phyloP scores from a whole-genome alignment of 2,888 invertebrate genomes.

The Halocaridina rubra region DNA sequence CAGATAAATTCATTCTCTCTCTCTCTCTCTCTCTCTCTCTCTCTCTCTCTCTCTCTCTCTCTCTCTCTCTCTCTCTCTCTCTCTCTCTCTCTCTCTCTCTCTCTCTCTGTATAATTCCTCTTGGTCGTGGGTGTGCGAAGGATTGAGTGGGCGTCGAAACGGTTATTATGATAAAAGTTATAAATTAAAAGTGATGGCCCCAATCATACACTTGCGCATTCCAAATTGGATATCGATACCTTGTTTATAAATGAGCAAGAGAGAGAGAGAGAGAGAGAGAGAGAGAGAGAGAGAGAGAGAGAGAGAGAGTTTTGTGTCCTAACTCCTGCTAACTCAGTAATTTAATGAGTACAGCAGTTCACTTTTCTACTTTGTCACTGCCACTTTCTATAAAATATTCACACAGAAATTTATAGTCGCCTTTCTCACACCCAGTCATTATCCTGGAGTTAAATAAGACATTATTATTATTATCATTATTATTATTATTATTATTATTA shows the following conservation, averaged over 20 bases:
- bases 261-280: background rate
- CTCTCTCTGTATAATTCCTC: background rate
- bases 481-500: background rate
- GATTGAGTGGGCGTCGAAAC: too few relatives aligned
- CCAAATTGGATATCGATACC: too few relatives aligned
- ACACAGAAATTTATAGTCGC: too few relatives aligned
- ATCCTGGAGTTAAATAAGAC: too few relatives aligned
- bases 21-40: background rate
- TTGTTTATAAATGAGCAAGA: too few relatives aligned
- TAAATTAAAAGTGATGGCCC: too few relatives aligned
- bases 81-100: slow-evolving; percentile 2
- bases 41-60: background rate
- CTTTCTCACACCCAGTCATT: background rate
- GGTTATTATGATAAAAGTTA: too few relatives aligned
- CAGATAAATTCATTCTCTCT: background rate
- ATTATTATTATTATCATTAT: background rate
- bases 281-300: background rate
- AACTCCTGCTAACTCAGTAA: too few relatives aligned
- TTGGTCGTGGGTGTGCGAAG: background rate
- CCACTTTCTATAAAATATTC: too few relatives aligned
- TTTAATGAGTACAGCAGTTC: too few relatives aligned
- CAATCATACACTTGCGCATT: too few relatives aligned
- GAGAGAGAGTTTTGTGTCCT: background rate
- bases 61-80: background rate
- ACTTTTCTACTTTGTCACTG: too few relatives aligned